A percentile compares a stretch with the other conserved stretches of the same genome.
Evolutionary conservation across 2,888 invertebrate genomes (phyloP).

Genomic region (Epistrophe eligans): DNA sequence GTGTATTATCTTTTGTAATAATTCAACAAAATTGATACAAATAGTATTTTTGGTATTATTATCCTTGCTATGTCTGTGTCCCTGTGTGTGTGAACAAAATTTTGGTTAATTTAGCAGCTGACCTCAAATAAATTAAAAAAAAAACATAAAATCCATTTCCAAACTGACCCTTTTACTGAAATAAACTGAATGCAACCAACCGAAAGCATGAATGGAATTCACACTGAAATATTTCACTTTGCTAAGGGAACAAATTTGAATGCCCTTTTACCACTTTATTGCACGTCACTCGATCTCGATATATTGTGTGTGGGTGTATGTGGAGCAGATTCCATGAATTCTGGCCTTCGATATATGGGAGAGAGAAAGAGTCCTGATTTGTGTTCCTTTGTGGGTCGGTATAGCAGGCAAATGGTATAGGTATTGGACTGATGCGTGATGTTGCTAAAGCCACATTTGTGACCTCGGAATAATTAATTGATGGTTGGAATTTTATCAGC

Average conservation of each 20-base stretch:
- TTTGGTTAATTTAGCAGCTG: slow-evolving; percentile 23
- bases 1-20: slow-evolving; percentile 12
- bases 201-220: slow-evolving; percentile 4
- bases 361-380: not conserved
- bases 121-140: not conserved
- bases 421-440: slow-evolving; percentile 37
- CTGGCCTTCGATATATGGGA: not conserved
- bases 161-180: not conserved
- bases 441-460: slow-evolving; percentile 48
- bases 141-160: not conserved
- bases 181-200: slow-evolving; percentile 7
- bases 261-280: slow-evolving; percentile 2
- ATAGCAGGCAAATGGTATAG: not conserved
- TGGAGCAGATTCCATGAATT: slow-evolving; percentile 6
- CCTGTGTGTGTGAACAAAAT: not conserved
- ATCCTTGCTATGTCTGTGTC: not conserved
- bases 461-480: slow-evolving; percentile 75
- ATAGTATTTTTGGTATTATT: slow-evolving; percentile 5
- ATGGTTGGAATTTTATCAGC: slow-evolving; percentile 73
- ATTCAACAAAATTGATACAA: slow-evolving; percentile 28
- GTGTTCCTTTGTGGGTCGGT: not conserved
- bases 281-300: slow-evolving; percentile 1
- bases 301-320: too few species aligned
- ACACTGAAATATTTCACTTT: slow-evolving; percentile 1
- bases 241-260: not conserved